Conservation (phyloP, 2,888 invertebrate genomes). For the Tetragnatha montana region DNA sequence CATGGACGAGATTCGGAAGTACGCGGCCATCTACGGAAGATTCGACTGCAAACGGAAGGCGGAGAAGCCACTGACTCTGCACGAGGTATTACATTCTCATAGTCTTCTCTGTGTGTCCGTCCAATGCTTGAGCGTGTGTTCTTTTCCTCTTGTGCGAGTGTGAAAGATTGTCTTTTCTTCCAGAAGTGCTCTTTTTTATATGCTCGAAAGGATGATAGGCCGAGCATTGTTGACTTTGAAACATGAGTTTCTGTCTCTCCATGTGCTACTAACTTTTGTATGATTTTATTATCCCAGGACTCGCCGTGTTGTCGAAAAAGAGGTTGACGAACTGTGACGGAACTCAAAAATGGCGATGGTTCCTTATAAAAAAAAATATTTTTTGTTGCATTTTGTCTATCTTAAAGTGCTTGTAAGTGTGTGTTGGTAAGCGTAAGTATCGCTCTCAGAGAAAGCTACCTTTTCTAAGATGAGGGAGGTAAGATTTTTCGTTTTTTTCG, state of each 20-base stretch:
- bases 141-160: constrained; percentile 24
- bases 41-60: constrained; percentile 98
- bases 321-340: constrained; percentile 22
- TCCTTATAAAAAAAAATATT: constrained; percentile 56
- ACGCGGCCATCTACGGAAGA: constrained; percentile 97
- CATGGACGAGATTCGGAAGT: constrained; percentile 95
- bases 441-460: constrained; percentile 1
- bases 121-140: background rate
- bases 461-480: constrained; percentile 17
- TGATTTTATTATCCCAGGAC: background rate
- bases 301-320: constrained; percentile 23
- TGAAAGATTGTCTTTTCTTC: constrained; percentile 48
- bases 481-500: constrained; percentile 38
- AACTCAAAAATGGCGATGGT: constrained; percentile 17
- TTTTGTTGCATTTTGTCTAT: constrained; percentile 45
- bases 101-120: background rate
- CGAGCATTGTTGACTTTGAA: constrained; percentile 33
- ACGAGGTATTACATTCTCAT: constrained; percentile 82
- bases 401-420: constrained; percentile 36
- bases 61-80: constrained; percentile 95
- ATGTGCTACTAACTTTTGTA: constrained; percentile 15
- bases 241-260: constrained; percentile 11
- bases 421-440: constrained; percentile 28
- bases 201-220: constrained; percentile 28
- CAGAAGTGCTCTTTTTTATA: constrained; percentile 40